Percentiles rank a stretch among this genome's conserved stretches.
These are phyloP conservation scores for Epizoanthus scotinus DNA, from an alignment of 92 coral and sea anemone genomes.

Conservation along the genomic window DNA sequence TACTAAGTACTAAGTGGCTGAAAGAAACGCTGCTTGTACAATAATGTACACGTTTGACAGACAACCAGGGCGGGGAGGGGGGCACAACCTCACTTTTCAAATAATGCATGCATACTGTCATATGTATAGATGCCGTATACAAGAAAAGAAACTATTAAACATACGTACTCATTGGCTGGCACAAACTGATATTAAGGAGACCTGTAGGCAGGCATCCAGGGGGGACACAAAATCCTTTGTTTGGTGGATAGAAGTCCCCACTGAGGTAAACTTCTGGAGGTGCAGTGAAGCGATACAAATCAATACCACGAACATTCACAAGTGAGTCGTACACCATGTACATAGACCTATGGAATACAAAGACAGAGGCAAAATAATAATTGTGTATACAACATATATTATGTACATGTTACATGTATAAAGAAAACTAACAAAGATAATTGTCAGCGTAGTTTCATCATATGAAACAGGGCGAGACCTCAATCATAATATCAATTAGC, in stretches of 20 bases:
- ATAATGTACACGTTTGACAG: too few species aligned
- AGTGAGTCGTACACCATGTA: slow-evolving; percentile 68
- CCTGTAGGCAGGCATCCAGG: slow-evolving; percentile 79
- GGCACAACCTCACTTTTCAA: neutral
- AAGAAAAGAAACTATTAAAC: neutral
- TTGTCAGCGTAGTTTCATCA: too few species aligned
- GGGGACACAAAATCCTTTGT: slow-evolving; percentile 92
- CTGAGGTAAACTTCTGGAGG: slow-evolving; percentile 65
- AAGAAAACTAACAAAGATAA: too few species aligned
- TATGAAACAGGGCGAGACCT: too few species aligned
- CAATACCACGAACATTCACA: slow-evolving; percentile 61
- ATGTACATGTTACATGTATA: too few species aligned
- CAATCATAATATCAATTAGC: too few species aligned
- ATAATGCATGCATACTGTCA: neutral
- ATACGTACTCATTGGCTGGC: slow-evolving; percentile 83
- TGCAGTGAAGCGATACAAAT: slow-evolving; percentile 73
- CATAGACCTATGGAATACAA: slow-evolving; percentile 61
- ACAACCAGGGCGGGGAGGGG: neutral
- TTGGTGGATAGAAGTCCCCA: slow-evolving; percentile 71
- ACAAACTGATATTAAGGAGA: slow-evolving; percentile 67
- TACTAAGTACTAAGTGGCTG: too few species aligned
- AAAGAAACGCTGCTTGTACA: too few species aligned
- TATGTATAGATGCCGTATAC: neutral
- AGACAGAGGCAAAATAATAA: too few species aligned
- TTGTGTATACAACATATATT: too few species aligned